phyloP scores from a whole-genome alignment of 2,113 vertebrate species.

The Platichthys flesus region DNA sequence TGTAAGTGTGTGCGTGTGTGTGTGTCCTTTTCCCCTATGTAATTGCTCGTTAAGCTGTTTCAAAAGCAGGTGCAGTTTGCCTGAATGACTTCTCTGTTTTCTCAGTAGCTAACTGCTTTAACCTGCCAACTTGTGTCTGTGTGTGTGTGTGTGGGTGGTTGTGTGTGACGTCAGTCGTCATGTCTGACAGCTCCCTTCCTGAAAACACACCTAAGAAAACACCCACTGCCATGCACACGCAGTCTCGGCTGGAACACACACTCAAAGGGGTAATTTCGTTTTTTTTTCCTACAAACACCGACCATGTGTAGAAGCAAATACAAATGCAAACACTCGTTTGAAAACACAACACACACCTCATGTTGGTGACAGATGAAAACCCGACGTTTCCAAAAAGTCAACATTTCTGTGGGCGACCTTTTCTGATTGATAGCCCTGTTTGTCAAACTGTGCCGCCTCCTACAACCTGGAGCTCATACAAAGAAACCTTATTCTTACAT shows the following conservation, averaged over 20 bases:
- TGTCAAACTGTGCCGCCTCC: constrained; percentile 9
- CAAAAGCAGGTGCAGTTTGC: constrained; percentile 78
- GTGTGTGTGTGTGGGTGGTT: constrained; percentile 25
- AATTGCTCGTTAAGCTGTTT: constrained; percentile 75
- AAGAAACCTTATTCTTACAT: constrained; percentile 6
- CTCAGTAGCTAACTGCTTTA: constrained; percentile 61
- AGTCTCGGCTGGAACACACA: background rate
- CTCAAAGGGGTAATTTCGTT: constrained; percentile 1
- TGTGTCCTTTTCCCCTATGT: constrained; percentile 27
- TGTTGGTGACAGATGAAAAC: constrained; percentile 59
- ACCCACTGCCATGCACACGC: constrained; percentile 42
- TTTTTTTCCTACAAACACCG: constrained; percentile 13
- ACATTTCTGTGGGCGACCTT: constrained; percentile 42
- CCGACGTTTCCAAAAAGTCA: constrained; percentile 39
- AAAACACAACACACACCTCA: constrained; percentile 45
- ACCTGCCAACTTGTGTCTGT: constrained; percentile 58
- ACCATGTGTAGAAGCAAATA: constrained; percentile 49
- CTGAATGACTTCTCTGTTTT: constrained; percentile 79
- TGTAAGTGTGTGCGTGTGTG: too few relatives aligned
- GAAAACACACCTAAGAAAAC: constrained; percentile 80
- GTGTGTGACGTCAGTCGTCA: constrained; percentile 70
- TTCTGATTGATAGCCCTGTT: constrained; percentile 49
- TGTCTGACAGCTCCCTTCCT: constrained; percentile 76
- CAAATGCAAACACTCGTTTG: constrained; percentile 23
- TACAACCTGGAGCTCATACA: background rate